Conservation (phyloP, 64 coral and sea anemone genomes). For the Acropora yongei region DNA sequence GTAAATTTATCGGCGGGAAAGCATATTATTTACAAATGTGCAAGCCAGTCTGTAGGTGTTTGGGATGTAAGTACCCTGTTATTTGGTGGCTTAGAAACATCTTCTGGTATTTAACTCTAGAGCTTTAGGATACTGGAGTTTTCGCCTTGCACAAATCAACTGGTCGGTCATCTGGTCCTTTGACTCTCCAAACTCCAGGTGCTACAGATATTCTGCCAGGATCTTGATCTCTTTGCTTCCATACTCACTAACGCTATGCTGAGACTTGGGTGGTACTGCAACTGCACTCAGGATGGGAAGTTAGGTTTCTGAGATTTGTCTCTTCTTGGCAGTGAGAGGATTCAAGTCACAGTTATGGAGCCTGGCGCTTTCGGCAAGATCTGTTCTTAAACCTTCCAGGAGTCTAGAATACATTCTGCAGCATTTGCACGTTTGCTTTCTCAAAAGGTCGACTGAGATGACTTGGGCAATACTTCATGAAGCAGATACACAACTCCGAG, state of each 20-base stretch:
- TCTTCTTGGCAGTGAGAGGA: constrained; percentile 41
- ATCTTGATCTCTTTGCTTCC: constrained; percentile 43
- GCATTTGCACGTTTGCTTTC: constrained; percentile 53
- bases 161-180: constrained; percentile 55
- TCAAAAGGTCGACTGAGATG: constrained; percentile 72
- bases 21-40: constrained; percentile 10
- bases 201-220: constrained; percentile 71
- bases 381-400: constrained; percentile 39
- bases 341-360: constrained; percentile 28
- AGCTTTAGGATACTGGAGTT: constrained; percentile 57
- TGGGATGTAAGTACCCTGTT: constrained; percentile 35
- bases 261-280: constrained; percentile 35
- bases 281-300: constrained; percentile 39
- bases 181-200: background rate
- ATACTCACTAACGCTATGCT: constrained; percentile 52
- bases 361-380: constrained; percentile 50
- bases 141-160: constrained; percentile 49
- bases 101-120: constrained; percentile 42
- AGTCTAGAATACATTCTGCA: constrained; percentile 55
- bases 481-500: constrained; percentile 53
- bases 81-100: constrained; percentile 32
- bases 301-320: constrained; percentile 45
- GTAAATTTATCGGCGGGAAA: constrained; percentile 29
- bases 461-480: constrained; percentile 53
- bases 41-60: constrained; percentile 67